phyloP scores from a whole-genome alignment of 2,888 invertebrate species.

The Eumacrocentrus americanus region DNA sequence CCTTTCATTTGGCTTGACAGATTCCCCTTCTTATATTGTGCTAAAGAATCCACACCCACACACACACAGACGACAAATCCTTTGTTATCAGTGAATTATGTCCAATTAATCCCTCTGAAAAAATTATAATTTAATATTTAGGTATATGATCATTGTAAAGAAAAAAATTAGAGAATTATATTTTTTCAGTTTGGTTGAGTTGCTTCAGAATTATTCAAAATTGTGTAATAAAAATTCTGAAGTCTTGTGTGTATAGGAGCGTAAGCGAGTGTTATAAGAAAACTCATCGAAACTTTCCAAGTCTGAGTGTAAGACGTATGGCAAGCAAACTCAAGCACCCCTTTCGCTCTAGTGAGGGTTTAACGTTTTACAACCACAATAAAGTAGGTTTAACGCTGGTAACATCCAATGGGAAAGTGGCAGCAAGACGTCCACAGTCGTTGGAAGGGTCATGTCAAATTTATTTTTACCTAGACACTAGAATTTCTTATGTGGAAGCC shows the following conservation, averaged over 20 bases:
- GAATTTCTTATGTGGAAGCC: neutral
- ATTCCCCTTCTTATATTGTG: slow-evolving; percentile 2
- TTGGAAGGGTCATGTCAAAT: neutral
- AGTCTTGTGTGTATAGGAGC: no score
- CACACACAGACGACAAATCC: no score
- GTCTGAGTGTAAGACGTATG: neutral
- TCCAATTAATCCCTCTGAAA: no score
- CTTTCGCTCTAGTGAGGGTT: slow-evolving; percentile 30
- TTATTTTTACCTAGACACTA: neutral
- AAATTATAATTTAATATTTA: no score
- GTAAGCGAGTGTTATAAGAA: neutral
- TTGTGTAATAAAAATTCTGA: no score
- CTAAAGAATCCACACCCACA: neutral
- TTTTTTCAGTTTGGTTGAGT: no score
- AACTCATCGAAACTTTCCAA: neutral
- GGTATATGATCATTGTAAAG: no score
- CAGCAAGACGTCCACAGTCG: no score
- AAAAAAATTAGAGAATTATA: no score
- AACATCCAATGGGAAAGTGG: no score
- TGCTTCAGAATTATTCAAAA: no score
- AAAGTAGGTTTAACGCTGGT: slow-evolving; percentile 37
- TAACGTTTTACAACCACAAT: slow-evolving; percentile 41
- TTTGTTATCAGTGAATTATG: neutral
- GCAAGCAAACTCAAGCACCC: neutral
- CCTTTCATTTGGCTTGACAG: slow-evolving; percentile 32